Conservation (phyloP, 2,888 invertebrate genomes). For the Ochlodes sylvanus region DNA sequence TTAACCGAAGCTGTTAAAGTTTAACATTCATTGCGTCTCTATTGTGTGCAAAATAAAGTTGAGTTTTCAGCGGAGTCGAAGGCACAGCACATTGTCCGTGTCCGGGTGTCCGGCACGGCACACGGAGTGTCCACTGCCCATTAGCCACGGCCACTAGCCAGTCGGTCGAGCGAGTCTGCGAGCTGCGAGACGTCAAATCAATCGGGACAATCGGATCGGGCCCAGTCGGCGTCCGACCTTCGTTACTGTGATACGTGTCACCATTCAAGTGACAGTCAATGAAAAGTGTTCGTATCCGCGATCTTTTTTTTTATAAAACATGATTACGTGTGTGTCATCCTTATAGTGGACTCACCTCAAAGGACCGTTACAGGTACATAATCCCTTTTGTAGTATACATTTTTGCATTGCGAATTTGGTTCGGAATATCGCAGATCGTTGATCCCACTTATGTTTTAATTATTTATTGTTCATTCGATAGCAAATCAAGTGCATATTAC, state of each 20-base stretch:
- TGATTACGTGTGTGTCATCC: conserved; percentile 50
- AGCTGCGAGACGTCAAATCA: no score
- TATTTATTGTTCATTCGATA: conserved; percentile 67
- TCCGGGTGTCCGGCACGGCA: not conserved
- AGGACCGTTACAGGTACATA: conserved; percentile 48
- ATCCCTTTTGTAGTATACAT: conserved; percentile 20
- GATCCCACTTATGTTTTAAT: conserved; percentile 71
- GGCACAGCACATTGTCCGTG: conserved; percentile 4
- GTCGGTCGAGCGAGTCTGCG: conserved; percentile 38
- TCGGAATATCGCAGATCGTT: conserved; percentile 68
- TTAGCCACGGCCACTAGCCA: conserved; percentile 9
- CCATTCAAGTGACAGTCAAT: conserved; percentile 27
- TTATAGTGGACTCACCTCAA: conserved; percentile 38
- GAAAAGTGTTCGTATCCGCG: conserved; percentile 32
- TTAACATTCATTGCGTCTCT: conserved; percentile 14
- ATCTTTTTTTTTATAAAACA: conserved; percentile 51
- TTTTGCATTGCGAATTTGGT: conserved; percentile 62
- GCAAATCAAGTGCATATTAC: conserved; percentile 57
- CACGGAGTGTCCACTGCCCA: not conserved
- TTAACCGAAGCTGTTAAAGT: conserved; percentile 21
- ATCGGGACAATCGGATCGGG: no score
- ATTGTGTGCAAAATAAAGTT: conserved; percentile 27
- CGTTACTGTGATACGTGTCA: conserved; percentile 31
- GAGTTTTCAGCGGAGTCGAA: conserved; percentile 9
- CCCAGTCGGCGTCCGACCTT: conserved; percentile 39